Evolutionary conservation across 1,140 invertebrate genomes (phyloP).

Genomic region (Aphidius gifuensis): DNA sequence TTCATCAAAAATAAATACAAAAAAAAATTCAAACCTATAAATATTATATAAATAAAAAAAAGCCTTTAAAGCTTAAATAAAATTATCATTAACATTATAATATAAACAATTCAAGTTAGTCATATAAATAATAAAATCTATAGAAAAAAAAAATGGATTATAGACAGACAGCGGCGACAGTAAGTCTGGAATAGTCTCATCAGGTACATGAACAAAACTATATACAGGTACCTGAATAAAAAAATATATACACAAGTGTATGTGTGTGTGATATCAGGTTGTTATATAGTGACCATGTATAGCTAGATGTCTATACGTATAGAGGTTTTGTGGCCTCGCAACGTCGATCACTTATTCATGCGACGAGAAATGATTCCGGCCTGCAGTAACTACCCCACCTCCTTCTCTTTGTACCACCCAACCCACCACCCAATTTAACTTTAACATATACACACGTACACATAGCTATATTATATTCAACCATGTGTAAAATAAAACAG

Average conservation of each 20-base stretch:
- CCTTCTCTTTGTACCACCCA: not conserved
- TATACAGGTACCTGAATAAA: too few species aligned
- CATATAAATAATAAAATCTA: too few species aligned
- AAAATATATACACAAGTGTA: too few species aligned
- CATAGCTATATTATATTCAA: not conserved
- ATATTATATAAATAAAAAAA: too few species aligned
- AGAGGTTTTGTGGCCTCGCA: slow-evolving; percentile 7
- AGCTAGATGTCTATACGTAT: slow-evolving; percentile 13
- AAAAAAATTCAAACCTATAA: too few species aligned
- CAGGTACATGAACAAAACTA: not conserved
- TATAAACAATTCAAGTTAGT: too few species aligned
- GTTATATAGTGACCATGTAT: slow-evolving; percentile 13
- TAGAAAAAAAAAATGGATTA: too few species aligned
- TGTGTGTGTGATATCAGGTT: not conserved
- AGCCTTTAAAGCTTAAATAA: too few species aligned
- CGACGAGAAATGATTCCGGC: slow-evolving; percentile 44
- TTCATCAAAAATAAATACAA: too few species aligned
- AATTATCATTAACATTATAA: too few species aligned
- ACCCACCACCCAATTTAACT: not conserved
- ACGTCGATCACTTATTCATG: slow-evolving; percentile 45
- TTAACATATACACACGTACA: not conserved
- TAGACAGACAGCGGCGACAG: slow-evolving; percentile 4
- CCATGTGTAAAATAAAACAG: slow-evolving; percentile 4
- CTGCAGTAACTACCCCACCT: slow-evolving; percentile 20
- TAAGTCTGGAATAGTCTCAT: slow-evolving; percentile 15